Percentiles rank a stretch among this genome's conserved stretches.
These are phyloP conservation scores for Triplophysa rosa DNA, from an alignment of 2,113 vertebrate species.

Conservation along the genomic window DNA sequence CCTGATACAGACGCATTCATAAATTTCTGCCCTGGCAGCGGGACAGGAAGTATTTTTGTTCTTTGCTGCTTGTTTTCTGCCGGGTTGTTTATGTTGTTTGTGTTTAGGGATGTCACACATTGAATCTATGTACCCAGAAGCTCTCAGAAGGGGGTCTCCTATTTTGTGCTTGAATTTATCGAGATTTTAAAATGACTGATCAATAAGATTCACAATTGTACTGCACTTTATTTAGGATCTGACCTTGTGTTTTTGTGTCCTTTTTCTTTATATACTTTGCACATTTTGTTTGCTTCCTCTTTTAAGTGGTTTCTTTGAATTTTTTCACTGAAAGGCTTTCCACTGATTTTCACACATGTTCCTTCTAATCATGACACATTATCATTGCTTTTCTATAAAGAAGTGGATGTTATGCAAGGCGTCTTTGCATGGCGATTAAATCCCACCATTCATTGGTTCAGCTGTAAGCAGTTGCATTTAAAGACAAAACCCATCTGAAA, in stretches of 20 bases:
- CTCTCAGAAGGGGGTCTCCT: neutral
- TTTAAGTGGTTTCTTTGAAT: neutral
- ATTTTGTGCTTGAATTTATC: neutral
- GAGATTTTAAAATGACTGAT: neutral
- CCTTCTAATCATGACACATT: slow-evolving; percentile 26
- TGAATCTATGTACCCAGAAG: neutral
- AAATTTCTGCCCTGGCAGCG: slow-evolving; percentile 32
- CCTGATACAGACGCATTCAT: slow-evolving; percentile 21
- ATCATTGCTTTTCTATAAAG: slow-evolving; percentile 6
- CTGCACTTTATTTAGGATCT: neutral
- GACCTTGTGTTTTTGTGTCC: neutral
- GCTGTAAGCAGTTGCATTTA: slow-evolving; percentile 14
- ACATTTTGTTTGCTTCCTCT: neutral
- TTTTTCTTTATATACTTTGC: neutral
- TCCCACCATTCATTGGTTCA: slow-evolving; percentile 7
- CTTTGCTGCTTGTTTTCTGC: slow-evolving; percentile 39
- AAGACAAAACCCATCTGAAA: neutral
- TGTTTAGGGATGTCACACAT: slow-evolving; percentile 14
- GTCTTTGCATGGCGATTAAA: slow-evolving; percentile 21
- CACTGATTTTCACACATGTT: slow-evolving; percentile 1
- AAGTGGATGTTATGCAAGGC: neutral
- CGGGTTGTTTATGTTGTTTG: slow-evolving; percentile 29
- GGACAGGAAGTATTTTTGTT: slow-evolving; percentile 33
- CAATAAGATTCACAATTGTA: neutral
- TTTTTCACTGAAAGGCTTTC: neutral